Percentiles rank a stretch among this genome's conserved stretches.
These are phyloP conservation scores for Eudyptes chrysolophus DNA, from an alignment of 2,113 vertebrate species.

Conservation along the genomic window DNA sequence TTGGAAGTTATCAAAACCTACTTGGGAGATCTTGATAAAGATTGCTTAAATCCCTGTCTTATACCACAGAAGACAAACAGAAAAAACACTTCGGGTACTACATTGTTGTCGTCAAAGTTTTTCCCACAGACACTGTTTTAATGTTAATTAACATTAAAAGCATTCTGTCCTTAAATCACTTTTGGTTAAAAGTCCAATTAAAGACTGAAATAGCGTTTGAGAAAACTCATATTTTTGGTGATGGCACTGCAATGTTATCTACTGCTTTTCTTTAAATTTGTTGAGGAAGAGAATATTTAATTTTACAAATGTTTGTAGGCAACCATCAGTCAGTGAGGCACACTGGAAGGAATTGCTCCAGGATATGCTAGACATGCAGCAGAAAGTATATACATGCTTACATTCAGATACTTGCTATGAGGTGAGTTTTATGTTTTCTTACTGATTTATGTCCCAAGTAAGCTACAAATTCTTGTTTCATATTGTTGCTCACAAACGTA, in stretches of 20 bases:
- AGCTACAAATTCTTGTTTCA: background rate
- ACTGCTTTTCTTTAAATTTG: background rate
- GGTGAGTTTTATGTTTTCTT: constrained; percentile 70
- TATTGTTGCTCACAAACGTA: background rate
- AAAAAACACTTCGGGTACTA: background rate
- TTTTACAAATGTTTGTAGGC: constrained; percentile 67
- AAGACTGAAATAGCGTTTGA: background rate
- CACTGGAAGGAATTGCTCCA: constrained; percentile 88
- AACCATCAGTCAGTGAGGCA: constrained; percentile 84
- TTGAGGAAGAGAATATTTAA: background rate
- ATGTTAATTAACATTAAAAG: background rate
- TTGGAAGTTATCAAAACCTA: background rate
- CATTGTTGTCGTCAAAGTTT: background rate
- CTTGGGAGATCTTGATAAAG: background rate
- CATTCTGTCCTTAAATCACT: background rate
- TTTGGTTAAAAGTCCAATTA: background rate
- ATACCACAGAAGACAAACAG: background rate
- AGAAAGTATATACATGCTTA: constrained; percentile 87
- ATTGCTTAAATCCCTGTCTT: background rate
- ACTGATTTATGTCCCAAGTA: background rate
- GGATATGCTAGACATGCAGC: constrained; percentile 92
- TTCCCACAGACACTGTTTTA: background rate
- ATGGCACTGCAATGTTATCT: background rate
- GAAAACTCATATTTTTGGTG: background rate
- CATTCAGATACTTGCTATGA: constrained; percentile 84